Conservation (phyloP, 2,888 invertebrate species). For the Matsumyia berberina region DNA sequence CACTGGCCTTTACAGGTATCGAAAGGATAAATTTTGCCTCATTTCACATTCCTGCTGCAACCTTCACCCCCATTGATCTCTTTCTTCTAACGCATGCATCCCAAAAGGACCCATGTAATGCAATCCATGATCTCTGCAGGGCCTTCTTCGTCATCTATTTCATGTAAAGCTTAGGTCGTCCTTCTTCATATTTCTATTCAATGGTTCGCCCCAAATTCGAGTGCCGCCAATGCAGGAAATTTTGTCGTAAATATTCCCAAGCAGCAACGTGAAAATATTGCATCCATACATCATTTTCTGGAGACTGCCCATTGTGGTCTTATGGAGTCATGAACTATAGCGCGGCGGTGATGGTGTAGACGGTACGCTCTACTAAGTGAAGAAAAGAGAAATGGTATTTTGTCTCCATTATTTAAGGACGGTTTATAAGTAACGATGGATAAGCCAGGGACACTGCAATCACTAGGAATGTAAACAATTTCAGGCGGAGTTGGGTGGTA, state of each 20-base stretch:
- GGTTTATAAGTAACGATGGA: slow-evolving; percentile 24
- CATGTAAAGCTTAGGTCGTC: slow-evolving; percentile 34
- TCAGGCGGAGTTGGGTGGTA: not conserved
- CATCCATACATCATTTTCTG: slow-evolving; percentile 69
- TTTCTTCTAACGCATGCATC: slow-evolving; percentile 34
- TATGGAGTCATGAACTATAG: slow-evolving; percentile 27
- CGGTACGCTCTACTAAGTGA: slow-evolving; percentile 16
- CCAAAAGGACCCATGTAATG: slow-evolving; percentile 36
- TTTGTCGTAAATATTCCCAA: slow-evolving; percentile 69
- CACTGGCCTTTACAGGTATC: not conserved
- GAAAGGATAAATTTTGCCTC: slow-evolving; percentile 1
- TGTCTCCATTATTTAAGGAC: slow-evolving; percentile 57
- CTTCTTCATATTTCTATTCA: slow-evolving; percentile 60
- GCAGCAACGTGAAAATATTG: slow-evolving; percentile 70
- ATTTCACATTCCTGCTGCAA: not conserved
- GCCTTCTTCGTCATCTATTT: slow-evolving; percentile 47
- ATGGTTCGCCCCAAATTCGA: slow-evolving; percentile 57
- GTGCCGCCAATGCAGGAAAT: slow-evolving; percentile 70
- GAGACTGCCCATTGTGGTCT: slow-evolving; percentile 54
- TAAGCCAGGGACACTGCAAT: slow-evolving; percentile 31
- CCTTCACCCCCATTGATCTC: slow-evolving; percentile 33
- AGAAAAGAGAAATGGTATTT: slow-evolving; percentile 31
- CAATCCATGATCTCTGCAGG: slow-evolving; percentile 52
- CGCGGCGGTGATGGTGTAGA: not conserved
- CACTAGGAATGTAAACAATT: slow-evolving; percentile 22